Evolutionary conservation across 1,140 invertebrate species (phyloP), one percentile per base, ranked within the genome.

Genomic region (Andrena cerasifolii): DNA sequence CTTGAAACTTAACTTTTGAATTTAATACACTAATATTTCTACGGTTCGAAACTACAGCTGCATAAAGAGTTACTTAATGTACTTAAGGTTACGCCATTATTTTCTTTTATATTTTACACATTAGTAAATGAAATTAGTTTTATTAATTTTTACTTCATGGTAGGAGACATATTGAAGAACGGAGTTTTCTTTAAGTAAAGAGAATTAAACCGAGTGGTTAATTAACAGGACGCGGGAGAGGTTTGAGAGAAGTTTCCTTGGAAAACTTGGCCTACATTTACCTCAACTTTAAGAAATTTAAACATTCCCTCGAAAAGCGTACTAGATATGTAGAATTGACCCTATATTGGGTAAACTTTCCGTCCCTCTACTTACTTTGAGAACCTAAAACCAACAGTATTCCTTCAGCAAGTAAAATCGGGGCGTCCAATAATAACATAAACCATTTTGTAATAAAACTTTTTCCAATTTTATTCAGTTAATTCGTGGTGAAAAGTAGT

Each of bases 251-350:
- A 33, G n/a, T 36, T 59, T 12, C 21, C 8, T 24, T 43, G 10
- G 24, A 61, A 61, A 40, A 43, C 36, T 61, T 61, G n/a, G 21
- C 58, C 33, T 36, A 40, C 58, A 21, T 36, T 40, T 24, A 24
- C n/a, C 58, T 12, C 1, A 21, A 24, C 33, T 40, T 21, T 12
- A 24, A 40, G 33, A 61, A 40, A 61, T 24, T 16, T 18, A 40
- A 40, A 61, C 33, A 21, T 61, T 24, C 18, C n/a, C 2, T 21
- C 8, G 58, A 43, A 43, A 43, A 61, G 58, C 16, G n/a, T 61
- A 24, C 58, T 10, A 40, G 10, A 10, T 40, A 61, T 36, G 33
- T 43, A 61, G 58, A 61, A 61, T 40, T 40, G 58, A 61, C 33
- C 33, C 58, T 40, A 61, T 61, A 61, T 61, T 61, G n/a, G 33